Conservation (phyloP, 2,113 vertebrate species). For the Otis tarda region DNA sequence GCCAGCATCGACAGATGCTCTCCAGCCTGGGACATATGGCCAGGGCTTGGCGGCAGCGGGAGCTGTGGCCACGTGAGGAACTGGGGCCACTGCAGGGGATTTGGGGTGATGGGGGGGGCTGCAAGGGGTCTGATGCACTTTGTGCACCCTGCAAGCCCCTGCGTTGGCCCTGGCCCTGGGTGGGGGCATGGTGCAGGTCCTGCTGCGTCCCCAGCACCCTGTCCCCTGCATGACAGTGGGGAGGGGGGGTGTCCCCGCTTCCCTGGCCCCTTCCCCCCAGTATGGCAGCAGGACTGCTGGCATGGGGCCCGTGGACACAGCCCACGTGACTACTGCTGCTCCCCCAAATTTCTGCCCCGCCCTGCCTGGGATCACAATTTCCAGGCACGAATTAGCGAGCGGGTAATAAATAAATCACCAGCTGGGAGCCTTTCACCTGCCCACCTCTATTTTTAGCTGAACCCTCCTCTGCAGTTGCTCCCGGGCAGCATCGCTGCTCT, state of each 20-base stretch:
- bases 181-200: accelerated
- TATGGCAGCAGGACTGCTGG: background rate
- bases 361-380: background rate
- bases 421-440: background rate
- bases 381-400: background rate
- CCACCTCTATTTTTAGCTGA: slow-evolving; percentile 37
- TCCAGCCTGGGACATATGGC: slow-evolving; percentile 16
- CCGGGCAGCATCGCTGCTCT: background rate
- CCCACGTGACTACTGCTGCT: background rate
- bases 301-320: background rate
- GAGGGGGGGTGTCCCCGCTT: background rate
- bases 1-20: background rate
- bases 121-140: background rate
- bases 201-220: accelerated
- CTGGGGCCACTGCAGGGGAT: background rate
- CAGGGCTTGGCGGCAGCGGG: background rate
- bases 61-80: background rate
- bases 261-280: background rate
- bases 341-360: background rate
- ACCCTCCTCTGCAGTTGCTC: slow-evolving; percentile 50
- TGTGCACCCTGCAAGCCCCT: background rate
- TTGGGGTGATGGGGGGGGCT: background rate
- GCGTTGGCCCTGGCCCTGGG: too few species aligned
- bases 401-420: slow-evolving; percentile 33
- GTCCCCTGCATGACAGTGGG: accelerated